Evolutionary conservation across 2,888 invertebrate species (phyloP), one percentile per base, ranked within the genome.

Genomic region (Crematogaster levior): DNA sequence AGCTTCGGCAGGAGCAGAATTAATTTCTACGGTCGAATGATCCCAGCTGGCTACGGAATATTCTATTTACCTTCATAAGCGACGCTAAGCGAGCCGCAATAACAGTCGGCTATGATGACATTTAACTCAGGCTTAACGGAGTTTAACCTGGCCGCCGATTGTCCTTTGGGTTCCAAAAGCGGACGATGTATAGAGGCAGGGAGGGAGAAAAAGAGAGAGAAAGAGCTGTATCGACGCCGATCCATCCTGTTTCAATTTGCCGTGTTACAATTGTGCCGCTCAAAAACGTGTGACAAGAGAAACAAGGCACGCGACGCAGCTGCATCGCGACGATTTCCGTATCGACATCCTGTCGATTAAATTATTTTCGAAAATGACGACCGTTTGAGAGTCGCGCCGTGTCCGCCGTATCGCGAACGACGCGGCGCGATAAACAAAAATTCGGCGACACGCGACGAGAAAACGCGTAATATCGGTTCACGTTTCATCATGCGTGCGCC

Each of bases 91-190:
- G 88, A 63, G 53, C 63, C 82, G 84, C 87, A 86, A 89, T 90
- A 84, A 83, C 80, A 73, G 80, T 72, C 46, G 70, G 68, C 81
- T 84, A 84, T 86, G 87, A 88, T 70, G 84, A 81, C 83, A 82
- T 90, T 90, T 90, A 90, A 90, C 90, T 87, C 86, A 77, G 87
- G 90, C 86, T 90, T 90, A 90, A 89, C 89, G 53, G 87, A 85
- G 82, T 86, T 89, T 86, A 89, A 86, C 81, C 85, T 75, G 66
- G 74, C 53, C 63, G 65, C 80, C 65, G 83, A 61, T 80, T 79
- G 82, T 79, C 83, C 73, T 72, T 43, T 79, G 75, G 53, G 53
- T 60, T 79, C 84, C 84, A 85, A 81, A 88, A 89, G 87, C 84
- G 83, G 83, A 84, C 63, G 58, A 34, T 15, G 18, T 6, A 30